Conservation (phyloP, 1,140 invertebrate genomes). For the Macrosteles quadrilineatus region DNA sequence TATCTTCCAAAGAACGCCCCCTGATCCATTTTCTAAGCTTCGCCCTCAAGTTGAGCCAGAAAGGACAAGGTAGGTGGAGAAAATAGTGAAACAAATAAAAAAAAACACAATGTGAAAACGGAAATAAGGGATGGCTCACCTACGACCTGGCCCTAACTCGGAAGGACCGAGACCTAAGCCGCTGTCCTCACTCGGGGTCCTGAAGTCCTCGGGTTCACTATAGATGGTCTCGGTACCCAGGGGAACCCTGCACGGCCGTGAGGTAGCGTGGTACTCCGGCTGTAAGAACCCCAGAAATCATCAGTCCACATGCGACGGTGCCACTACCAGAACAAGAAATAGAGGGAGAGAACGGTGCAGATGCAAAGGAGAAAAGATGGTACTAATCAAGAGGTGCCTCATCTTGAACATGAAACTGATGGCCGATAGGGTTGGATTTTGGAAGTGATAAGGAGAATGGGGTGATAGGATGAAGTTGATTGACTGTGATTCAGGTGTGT, state of each 20-base stretch:
- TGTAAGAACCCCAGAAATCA: conserved; percentile 20
- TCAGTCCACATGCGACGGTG: no score
- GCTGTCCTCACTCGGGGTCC: conserved; percentile 81
- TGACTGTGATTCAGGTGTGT: no score
- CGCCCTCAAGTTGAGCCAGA: no score
- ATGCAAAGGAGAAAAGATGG: background rate
- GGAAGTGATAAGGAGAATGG: no score
- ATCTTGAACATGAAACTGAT: no score
- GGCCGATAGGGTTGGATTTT: no score
- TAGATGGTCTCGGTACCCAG: conserved; percentile 54
- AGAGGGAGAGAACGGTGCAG: background rate
- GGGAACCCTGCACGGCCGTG: conserved; percentile 39
- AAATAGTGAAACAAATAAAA: background rate
- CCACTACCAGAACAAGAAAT: no score
- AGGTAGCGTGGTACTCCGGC: conserved; percentile 30
- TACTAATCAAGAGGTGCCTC: no score
- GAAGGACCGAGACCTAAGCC: conserved; percentile 71
- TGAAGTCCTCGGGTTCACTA: conserved; percentile 56
- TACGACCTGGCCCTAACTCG: conserved; percentile 31
- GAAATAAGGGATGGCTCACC: conserved; percentile 31
- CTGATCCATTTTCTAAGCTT: no score
- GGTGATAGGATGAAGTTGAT: no score
- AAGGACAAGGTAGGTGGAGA: no score
- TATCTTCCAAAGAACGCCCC: no score
- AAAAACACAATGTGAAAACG: background rate